Base-by-base conservation (phyloP, 2,113 vertebrate genomes). In the Hippoglossus stenolepis region DNA sequence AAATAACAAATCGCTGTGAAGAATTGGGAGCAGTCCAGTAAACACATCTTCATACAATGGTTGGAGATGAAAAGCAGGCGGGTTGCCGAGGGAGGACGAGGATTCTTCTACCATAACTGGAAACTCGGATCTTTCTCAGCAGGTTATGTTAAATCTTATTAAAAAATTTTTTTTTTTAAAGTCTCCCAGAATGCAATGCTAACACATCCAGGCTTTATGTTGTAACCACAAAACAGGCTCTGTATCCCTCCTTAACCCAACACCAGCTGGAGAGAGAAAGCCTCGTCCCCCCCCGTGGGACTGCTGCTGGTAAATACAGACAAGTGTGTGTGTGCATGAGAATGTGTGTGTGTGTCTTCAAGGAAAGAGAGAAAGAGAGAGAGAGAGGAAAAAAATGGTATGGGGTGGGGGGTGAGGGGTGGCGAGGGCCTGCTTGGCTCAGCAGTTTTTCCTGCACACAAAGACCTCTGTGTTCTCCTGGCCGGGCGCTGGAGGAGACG, bases 391-490 rank as follows among this genome's bases (percentile, higher is more conserved):
- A 63, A 54, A 53, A 53, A 49, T 13, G 17, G 15, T 61, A 3
- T 1, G 15, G 35, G 54, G 18, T 3, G 20, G 65, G 65, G 14
- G n/a, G 3, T 10, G 31, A 18, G 64, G 40, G 40, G 38, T 10
- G 61, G 21, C 18, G 66, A 70, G 66, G 63, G 54, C 26, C 45
- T 90, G 90, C 89, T 89, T 85, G 73, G 74, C 87, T 93, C 91
- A 91, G 92, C 92, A 87, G 57, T 91, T 91, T 90, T 90, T 85
- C 79, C 47, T 83, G 75, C 69, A 86, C 57, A 93, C 91, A 92
- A 93, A 91, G 89, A 28, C 82, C 74, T 69, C 68, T 87, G 75
- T 92, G 88, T 92, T 90, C 82, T 83, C 70, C 61, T 23, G 77
- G 74, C 82, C 85, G 77, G 79, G 79, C 80, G 43, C 75, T 24